Evolutionary conservation across 2,888 invertebrate species (phyloP).

Genomic region (Rhagonycha lutea): DNA sequence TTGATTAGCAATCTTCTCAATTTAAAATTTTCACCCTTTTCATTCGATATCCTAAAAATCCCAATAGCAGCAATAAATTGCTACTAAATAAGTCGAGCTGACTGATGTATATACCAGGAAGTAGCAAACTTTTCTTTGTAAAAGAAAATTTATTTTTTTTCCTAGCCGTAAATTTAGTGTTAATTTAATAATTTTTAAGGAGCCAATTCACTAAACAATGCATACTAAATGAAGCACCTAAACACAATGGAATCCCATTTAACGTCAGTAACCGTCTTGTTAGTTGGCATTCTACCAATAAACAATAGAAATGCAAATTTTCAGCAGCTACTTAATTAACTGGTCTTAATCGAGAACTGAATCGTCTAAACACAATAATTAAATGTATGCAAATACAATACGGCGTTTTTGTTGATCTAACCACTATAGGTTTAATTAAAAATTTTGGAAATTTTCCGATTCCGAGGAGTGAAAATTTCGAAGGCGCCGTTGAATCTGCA

Average conservation of each 20-base stretch:
- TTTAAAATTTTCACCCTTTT: neutral
- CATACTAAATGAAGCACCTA: conserved; percentile 19
- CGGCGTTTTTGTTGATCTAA: neutral
- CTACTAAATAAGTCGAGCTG: conserved; percentile 2
- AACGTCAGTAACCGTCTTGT: conserved; percentile 17
- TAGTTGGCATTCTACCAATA: conserved; percentile 18
- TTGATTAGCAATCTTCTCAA: conserved; percentile 2
- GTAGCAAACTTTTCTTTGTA: neutral
- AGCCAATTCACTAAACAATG: conserved; percentile 8
- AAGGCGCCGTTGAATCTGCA: neutral
- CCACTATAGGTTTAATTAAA: neutral
- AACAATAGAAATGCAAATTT: conserved; percentile 25
- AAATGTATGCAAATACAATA: neutral
- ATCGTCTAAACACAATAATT: neutral
- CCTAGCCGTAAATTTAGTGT: neutral
- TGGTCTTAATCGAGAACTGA: conserved; percentile 20
- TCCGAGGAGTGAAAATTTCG: neutral
- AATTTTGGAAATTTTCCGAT: neutral
- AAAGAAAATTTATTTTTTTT: neutral
- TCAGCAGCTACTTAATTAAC: conserved; percentile 23
- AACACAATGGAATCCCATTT: conserved; percentile 19
- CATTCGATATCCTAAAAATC: neutral
- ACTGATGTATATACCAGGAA: neutral
- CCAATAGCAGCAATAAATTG: neutral
- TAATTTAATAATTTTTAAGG: neutral